Conservation (phyloP, 1,140 invertebrate species). For the Acarapis woodi region DNA sequence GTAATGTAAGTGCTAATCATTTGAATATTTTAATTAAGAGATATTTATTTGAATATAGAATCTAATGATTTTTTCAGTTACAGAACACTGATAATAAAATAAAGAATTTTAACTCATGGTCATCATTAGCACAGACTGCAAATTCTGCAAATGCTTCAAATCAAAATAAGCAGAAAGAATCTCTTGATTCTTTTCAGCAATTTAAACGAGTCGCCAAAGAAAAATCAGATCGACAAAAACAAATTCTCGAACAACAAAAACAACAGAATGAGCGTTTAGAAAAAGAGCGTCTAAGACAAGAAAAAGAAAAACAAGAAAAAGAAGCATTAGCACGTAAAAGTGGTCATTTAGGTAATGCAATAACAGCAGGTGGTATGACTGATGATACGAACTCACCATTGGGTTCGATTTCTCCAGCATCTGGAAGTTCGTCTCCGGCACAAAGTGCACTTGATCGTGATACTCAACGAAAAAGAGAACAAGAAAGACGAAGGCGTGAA, state of each 20-base stretch:
- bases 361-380: conserved; percentile 2
- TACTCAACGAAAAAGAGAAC: conserved; percentile 39
- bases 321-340: conserved; percentile 33
- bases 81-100: conserved; percentile 14
- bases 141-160: not conserved
- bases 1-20: too few relatives aligned
- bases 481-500: conserved; percentile 60
- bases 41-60: too few relatives aligned
- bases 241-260: conserved; percentile 43
- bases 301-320: conserved; percentile 48
- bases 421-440: not conserved
- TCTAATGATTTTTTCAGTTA: not conserved
- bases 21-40: too few relatives aligned
- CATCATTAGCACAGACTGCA: conserved; percentile 31
- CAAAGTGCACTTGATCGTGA: conserved; percentile 28
- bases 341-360: conserved; percentile 9
- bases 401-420: not conserved
- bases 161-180: not conserved
- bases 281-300: conserved; percentile 39
- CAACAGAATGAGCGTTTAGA: conserved; percentile 53
- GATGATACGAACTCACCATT: conserved; percentile 1
- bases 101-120: conserved; percentile 75
- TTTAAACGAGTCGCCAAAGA: conserved; percentile 86
- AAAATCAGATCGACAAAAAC: conserved; percentile 56
- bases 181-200: conserved; percentile 32